Conservation (phyloP, 2,113 vertebrate genomes). For the Peucedramus taeniatus region DNA sequence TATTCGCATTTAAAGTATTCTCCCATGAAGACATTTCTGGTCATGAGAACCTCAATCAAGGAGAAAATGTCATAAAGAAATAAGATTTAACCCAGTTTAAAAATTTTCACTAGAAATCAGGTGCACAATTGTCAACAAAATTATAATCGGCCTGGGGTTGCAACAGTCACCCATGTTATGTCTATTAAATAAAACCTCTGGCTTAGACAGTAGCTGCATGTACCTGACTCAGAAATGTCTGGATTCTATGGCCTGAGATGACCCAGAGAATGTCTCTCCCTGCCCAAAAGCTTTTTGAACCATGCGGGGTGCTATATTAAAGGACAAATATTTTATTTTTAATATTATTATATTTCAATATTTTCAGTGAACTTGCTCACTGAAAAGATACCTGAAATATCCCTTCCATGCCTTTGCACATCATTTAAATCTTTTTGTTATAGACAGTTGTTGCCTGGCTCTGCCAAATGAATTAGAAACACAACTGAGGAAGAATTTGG, state of each 20-base stretch:
- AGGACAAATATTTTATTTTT: background rate
- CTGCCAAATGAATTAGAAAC: background rate
- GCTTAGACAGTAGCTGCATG: background rate
- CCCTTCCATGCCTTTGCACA: background rate
- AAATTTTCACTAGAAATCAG: background rate
- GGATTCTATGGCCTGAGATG: background rate
- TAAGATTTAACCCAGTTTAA: background rate
- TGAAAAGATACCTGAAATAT: background rate
- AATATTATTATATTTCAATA: too few relatives aligned
- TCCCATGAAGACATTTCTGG: background rate
- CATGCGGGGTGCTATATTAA: background rate
- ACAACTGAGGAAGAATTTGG: background rate
- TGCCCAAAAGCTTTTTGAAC: background rate
- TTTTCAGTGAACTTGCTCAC: background rate
- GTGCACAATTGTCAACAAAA: background rate
- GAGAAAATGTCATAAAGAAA: background rate
- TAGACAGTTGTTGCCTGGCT: background rate
- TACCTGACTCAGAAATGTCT: background rate
- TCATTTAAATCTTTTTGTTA: background rate
- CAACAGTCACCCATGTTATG: background rate
- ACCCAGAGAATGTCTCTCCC: background rate
- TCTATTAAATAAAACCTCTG: background rate
- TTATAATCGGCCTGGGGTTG: background rate
- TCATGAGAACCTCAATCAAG: background rate
- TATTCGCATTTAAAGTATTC: background rate